Percentiles rank a stretch among this genome's conserved stretches.
Conservation (phyloP, 1,140 invertebrate genomes). For the Drosophila yakuba region DNA sequence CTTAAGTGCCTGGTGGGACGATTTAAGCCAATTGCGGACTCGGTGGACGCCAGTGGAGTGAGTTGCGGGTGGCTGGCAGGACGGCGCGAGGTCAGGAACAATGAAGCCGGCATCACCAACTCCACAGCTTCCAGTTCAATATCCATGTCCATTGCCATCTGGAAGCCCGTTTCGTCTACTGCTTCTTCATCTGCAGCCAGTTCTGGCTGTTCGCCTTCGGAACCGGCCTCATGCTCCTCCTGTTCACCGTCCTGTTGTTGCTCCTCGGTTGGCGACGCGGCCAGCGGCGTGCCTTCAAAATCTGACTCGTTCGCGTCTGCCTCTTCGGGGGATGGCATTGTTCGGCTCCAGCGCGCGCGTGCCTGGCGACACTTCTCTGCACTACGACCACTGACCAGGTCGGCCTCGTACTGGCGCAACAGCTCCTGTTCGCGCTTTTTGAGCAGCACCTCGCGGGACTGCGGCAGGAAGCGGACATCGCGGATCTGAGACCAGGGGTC, state of each 20-base stretch:
- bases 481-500: background rate
- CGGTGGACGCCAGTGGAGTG: background rate
- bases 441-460: slow-evolving; percentile 24
- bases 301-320: background rate
- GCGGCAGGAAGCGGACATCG: background rate
- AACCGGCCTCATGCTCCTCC: background rate
- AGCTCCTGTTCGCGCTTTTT: slow-evolving; percentile 52
- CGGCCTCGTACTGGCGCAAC: slow-evolving; percentile 50
- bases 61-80: slow-evolving; percentile 4
- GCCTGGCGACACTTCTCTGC: slow-evolving; percentile 50
- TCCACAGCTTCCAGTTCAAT: slow-evolving; percentile 1
- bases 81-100: background rate
- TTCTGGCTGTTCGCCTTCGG: background rate
- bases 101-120: background rate
- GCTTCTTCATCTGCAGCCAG: background rate
- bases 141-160: slow-evolving; percentile 5
- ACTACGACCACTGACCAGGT: slow-evolving; percentile 45
- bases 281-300: background rate
- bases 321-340: slow-evolving; percentile 13
- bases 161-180: background rate
- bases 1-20: slow-evolving; percentile 13
- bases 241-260: background rate
- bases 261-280: background rate
- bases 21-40: background rate
- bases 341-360: slow-evolving; percentile 51